Evolutionary conservation across 2,113 vertebrate genomes (phyloP), one percentile per base, ranked within the genome.

Genomic region (Marmota monax): DNA sequence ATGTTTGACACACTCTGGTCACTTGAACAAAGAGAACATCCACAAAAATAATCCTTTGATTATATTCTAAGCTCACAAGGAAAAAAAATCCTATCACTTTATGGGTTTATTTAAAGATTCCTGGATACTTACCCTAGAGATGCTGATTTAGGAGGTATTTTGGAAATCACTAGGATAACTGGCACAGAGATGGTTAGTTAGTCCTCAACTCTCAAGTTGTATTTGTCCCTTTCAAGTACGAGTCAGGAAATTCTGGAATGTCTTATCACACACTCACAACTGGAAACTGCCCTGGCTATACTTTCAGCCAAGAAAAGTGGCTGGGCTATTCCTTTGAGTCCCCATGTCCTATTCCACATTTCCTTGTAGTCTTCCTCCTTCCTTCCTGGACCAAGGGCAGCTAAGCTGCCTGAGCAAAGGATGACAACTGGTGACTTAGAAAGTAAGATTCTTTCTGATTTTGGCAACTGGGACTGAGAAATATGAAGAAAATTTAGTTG

Each of bases 181-280:
- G 45, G 29, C 63, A 51, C 58, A 74, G 25, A 74, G 25, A 76
- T 37, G 23, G n/a, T 69, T 76, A 67, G 18, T 69, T 76, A 67
- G 27, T 69, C 48, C 32, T 92, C 22, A 63, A 18, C 14, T 29
- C 27, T 67, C 27, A 51, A 69, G 48, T 3, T 78, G 37, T 67
- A 58, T 34, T 91, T 91, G 27, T 45, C 77, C 53, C 77, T 53
- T 92, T 85, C n/a, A 34, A 92, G 27, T 92, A 67, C 27, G 42
- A 39, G 56, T 53, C 58, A 92, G 72, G 72, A 85, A 67, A 77
- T 39, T 56, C 12, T 53, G 16, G 45, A 29, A 39, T 82, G 45
- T 27, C 45, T 76, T 58, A 18, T 8, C 7, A 23, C 27, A 58
- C 7, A 58, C 7, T 25, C 12, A 58, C 13, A 39, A 53, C 18